Evolutionary conservation across 2,113 vertebrate species (phyloP).

Genomic region (Phoenicopterus ruber): DNA sequence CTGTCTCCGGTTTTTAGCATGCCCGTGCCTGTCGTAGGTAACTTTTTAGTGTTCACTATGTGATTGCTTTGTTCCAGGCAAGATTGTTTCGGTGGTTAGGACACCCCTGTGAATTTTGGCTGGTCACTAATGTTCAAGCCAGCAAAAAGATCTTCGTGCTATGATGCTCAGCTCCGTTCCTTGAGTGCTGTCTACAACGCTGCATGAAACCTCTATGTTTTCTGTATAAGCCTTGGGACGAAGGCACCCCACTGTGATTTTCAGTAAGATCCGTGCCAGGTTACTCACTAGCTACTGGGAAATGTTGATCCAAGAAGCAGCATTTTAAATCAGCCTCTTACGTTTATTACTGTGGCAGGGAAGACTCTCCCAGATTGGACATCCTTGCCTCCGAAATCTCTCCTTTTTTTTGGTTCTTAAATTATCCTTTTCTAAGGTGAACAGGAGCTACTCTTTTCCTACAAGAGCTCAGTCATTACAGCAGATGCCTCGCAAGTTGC

Average conservation of each 20-base stretch:
- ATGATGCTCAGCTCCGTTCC: not conserved
- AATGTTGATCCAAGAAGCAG: not conserved
- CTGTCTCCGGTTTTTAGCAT: not conserved
- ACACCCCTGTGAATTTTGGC: not conserved
- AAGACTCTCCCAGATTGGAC: not conserved
- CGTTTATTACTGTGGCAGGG: too few species aligned
- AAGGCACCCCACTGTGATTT: not conserved
- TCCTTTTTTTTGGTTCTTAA: not conserved
- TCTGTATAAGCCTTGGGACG: not conserved
- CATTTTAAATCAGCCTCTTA: not conserved
- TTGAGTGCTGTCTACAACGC: not conserved
- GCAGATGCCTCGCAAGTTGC: not conserved
- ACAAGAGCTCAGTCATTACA: not conserved
- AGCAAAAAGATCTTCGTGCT: not conserved
- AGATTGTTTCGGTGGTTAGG: not conserved
- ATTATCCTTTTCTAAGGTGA: not conserved
- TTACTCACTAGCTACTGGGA: not conserved
- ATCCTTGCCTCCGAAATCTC: not conserved
- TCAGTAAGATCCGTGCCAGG: not conserved
- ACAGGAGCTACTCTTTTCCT: not conserved
- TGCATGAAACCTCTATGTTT: not conserved
- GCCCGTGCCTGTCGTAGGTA: accelerated
- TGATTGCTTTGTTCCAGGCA: not conserved
- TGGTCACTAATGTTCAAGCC: not conserved
- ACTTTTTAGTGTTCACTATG: not conserved